Conservation (phyloP, 2,888 invertebrate genomes). For the Sphinx pinastri region DNA sequence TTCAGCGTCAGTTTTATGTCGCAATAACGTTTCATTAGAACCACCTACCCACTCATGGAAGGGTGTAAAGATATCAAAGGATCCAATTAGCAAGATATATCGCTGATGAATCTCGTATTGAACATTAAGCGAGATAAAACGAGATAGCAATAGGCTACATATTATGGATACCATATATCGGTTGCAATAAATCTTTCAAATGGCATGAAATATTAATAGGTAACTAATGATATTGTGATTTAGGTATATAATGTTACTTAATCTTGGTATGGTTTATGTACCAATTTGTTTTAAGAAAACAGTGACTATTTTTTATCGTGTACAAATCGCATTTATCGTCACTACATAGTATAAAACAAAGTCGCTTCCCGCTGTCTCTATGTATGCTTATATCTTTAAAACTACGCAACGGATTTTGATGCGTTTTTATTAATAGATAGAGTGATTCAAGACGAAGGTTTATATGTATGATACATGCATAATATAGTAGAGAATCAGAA, state of each 20-base stretch:
- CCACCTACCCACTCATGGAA: neutral
- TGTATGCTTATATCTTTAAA: too few species aligned
- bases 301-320: too few species aligned
- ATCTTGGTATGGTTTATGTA: neutral
- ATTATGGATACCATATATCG: slow-evolving; percentile 15
- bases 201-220: neutral
- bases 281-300: too few species aligned
- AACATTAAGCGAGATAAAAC: slow-evolving; percentile 18
- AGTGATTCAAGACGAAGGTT: too few species aligned
- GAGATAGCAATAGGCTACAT: slow-evolving; percentile 11
- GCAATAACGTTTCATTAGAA: slow-evolving; percentile 4
- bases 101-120: slow-evolving; percentile 7
- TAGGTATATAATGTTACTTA: neutral
- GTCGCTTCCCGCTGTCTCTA: too few species aligned
- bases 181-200: neutral
- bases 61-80: neutral
- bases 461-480: too few species aligned
- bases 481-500: too few species aligned
- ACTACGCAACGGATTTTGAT: too few species aligned
- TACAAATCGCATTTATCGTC: too few species aligned
- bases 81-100: slow-evolving; percentile 2
- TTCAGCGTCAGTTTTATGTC: slow-evolving; percentile 14
- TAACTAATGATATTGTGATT: neutral
- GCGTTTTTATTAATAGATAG: too few species aligned
- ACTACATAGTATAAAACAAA: too few species aligned